Conservation (phyloP, 1,140 invertebrate genomes). For the Rhizoglyphus robini region DNA sequence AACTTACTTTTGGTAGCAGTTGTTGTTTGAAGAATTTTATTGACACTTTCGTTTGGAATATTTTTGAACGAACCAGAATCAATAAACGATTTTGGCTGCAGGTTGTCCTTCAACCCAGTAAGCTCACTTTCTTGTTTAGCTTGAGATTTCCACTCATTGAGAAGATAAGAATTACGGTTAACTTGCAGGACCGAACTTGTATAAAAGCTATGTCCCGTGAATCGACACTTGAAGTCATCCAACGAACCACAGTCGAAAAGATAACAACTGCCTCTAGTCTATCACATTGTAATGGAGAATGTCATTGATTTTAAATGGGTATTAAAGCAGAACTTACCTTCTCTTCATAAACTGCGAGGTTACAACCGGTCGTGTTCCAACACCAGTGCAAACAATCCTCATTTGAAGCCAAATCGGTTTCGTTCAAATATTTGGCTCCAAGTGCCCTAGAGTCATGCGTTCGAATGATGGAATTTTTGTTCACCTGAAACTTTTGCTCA, state of each 20-base stretch:
- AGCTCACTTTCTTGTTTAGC: conserved; percentile 67
- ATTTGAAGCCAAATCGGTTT: conserved; percentile 51
- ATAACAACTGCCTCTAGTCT: conserved; percentile 75
- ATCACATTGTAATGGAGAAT: conserved; percentile 27
- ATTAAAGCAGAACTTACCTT: conserved; percentile 47
- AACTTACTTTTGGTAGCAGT: neutral
- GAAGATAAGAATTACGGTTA: conserved; percentile 46
- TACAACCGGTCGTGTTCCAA: conserved; percentile 68
- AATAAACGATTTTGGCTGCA: too few species aligned
- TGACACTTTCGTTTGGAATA: neutral
- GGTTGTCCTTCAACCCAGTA: conserved; percentile 46
- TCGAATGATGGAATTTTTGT: conserved; percentile 72
- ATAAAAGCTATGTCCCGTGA: conserved; percentile 71
- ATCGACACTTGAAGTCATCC: conserved; percentile 80
- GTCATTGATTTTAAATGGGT: neutral
- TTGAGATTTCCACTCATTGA: conserved; percentile 52
- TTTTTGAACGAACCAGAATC: neutral
- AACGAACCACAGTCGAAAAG: conserved; percentile 75
- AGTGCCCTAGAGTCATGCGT: conserved; percentile 69
- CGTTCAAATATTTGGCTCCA: conserved; percentile 75
- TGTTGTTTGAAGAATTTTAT: neutral
- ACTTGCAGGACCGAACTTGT: conserved; percentile 64
- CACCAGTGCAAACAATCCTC: conserved; percentile 69
- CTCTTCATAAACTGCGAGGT: conserved; percentile 81
- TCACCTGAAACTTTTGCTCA: conserved; percentile 61